phyloP scores from a whole-genome alignment of 2,888 invertebrate species.

The Coenonympha arcania region DNA sequence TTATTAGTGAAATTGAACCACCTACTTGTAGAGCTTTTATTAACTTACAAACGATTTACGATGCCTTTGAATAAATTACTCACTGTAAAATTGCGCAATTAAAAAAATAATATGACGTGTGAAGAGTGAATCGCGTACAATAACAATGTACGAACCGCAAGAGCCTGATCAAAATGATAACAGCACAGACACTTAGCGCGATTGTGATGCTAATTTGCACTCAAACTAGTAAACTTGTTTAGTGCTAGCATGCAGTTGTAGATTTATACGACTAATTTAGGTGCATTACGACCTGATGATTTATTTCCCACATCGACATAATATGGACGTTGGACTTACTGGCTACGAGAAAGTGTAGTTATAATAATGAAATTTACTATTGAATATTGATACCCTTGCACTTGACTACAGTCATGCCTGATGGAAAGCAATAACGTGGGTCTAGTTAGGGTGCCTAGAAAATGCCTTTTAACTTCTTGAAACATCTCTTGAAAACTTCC shows the following conservation, averaged over 20 bases:
- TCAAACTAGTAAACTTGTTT: neutral
- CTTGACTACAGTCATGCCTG: too few relatives aligned
- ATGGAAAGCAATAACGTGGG: too few relatives aligned
- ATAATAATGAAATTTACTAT: too few relatives aligned
- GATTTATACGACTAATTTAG: neutral
- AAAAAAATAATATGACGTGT: constrained; percentile 7
- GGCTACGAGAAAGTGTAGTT: too few relatives aligned
- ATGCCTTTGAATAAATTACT: neutral
- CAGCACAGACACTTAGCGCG: constrained; percentile 1
- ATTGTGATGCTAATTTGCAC: constrained; percentile 9
- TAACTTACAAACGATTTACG: neutral
- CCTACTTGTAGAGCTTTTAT: too few relatives aligned
- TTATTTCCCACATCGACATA: too few relatives aligned
- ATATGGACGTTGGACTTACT: too few relatives aligned
- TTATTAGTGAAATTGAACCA: too few relatives aligned
- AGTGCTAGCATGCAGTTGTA: neutral
- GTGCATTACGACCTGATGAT: too few relatives aligned
- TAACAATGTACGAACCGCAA: constrained; percentile 6
- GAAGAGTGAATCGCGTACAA: neutral
- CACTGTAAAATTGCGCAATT: neutral
- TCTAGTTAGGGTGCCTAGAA: too few relatives aligned
- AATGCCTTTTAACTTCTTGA: too few relatives aligned
- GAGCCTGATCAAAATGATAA: constrained; percentile 1
- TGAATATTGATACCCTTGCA: neutral
- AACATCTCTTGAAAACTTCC: too few relatives aligned